Evolutionary conservation across 2,888 invertebrate species (phyloP), one percentile per base, ranked within the genome.

Genomic region (Macrophya alboannulata): DNA sequence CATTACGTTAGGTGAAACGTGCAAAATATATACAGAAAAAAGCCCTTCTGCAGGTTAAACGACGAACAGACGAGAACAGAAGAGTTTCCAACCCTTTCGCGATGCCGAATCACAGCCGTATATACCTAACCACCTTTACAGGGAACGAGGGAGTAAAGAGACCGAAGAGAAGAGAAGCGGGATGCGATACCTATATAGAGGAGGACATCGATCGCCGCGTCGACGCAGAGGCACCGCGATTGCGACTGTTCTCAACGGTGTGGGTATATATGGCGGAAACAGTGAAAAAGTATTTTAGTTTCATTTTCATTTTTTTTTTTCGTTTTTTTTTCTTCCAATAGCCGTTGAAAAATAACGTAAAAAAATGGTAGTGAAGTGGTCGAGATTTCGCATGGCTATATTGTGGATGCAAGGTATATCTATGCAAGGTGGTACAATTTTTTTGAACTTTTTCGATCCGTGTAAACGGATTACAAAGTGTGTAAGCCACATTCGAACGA

Each of bases 401-500:
- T 4, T 55, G 6, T n/a, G 6, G 55, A 62, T 48, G 48, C 48
- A 48, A 3, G 31, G 31, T n/a, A 55, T 17, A n/a, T 55, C 55
- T 55, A n/a, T 8, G 25, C n/a, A n/a, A n/a, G 48, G 25, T 31
- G 51, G n/a, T 51, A 15, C n/a, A n/a, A n/a, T 25, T 55, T 31
- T 77, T n/a, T 31, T 17, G 8, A 51, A 8, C 5, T 15, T 55
- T 77, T 31, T 48, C 65, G 71, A 65, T 40, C 83, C 90, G 89
- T 88, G 88, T 89, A 89, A 89, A 89, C 89, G 89, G 89, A 90
- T 90, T 89, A 90, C 87, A 86, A 87, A 86, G 85, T 85, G 83
- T 85, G 82, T 87, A 86, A 86, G 83, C 86, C 86, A 88, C 87
- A 87, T 86, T 88, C 31, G 48, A 45, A 45, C 68, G 68, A 68